These are phyloP conservation scores for Procambarus virginalis DNA, from an alignment of 1,140 invertebrate species.

Conservation along the genomic window DNA sequence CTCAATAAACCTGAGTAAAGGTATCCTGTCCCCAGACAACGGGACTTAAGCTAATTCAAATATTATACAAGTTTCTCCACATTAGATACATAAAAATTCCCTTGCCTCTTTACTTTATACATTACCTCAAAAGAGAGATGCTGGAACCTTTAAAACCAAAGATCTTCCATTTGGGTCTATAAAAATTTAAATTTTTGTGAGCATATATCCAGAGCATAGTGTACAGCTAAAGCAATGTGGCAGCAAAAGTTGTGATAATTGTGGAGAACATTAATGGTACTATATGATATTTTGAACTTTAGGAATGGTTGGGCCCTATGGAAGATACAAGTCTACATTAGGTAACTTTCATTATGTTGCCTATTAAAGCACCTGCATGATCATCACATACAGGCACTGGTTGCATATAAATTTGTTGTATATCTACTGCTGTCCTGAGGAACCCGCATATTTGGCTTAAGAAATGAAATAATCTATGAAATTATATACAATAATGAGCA, in stretches of 20 bases:
- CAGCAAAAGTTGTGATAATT: background rate
- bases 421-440: background rate
- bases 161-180: too few relatives aligned
- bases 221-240: background rate
- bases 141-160: too few relatives aligned
- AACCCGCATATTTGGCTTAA: conserved; percentile 1
- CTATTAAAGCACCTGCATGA: background rate
- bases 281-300: conserved; percentile 11
- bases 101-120: background rate
- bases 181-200: background rate
- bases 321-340: background rate
- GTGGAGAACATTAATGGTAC: background rate
- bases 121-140: too few relatives aligned
- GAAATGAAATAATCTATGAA: background rate
- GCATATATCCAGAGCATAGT: background rate
- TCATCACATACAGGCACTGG: background rate
- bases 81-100: too few relatives aligned
- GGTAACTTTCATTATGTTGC: background rate
- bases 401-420: conserved; percentile 2
- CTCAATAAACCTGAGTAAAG: too few relatives aligned
- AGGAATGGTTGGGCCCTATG: background rate
- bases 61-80: too few relatives aligned
- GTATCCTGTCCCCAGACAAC: too few relatives aligned
- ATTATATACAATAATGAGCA: background rate
- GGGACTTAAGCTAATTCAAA: too few relatives aligned